phyloP scores from a whole-genome alignment of 2,113 vertebrate genomes.

The Meriones unguiculatus region DNA sequence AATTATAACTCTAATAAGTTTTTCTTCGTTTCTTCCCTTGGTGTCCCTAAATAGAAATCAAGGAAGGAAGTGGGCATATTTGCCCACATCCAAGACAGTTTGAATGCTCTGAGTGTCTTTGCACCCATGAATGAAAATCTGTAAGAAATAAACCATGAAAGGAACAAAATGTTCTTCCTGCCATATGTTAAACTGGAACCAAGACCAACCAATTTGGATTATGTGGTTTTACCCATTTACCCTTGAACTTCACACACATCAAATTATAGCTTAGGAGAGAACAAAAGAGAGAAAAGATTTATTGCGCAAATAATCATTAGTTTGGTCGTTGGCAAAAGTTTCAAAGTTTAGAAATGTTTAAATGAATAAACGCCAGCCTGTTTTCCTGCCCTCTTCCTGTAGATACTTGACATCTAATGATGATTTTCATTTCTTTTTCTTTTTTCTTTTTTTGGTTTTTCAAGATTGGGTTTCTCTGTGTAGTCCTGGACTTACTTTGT shows the following conservation, averaged over 20 bases:
- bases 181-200: slow-evolving; percentile 61
- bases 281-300: slow-evolving; percentile 10
- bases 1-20: slow-evolving; percentile 49
- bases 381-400: neutral
- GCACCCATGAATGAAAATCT: slow-evolving; percentile 28
- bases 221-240: neutral
- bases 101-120: slow-evolving; percentile 25
- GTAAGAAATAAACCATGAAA: slow-evolving; percentile 58
- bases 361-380: slow-evolving; percentile 1
- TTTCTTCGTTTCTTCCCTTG: slow-evolving; percentile 35
- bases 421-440: neutral
- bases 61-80: slow-evolving; percentile 27
- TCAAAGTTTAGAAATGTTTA: slow-evolving; percentile 52
- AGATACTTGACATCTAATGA: slow-evolving; percentile 48
- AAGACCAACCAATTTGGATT: slow-evolving; percentile 59
- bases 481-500: no score
- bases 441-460: no score
- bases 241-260: slow-evolving; percentile 3
- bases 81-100: neutral
- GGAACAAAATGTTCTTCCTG: slow-evolving; percentile 64
- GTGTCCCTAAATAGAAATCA: slow-evolving; percentile 56
- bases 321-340: slow-evolving; percentile 21
- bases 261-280: slow-evolving; percentile 40
- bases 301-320: slow-evolving; percentile 39
- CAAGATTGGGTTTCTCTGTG: no score